phyloP scores from a whole-genome alignment of 2,797 vertebrate genomes.

The Lepilemur ruficaudatus region DNA sequence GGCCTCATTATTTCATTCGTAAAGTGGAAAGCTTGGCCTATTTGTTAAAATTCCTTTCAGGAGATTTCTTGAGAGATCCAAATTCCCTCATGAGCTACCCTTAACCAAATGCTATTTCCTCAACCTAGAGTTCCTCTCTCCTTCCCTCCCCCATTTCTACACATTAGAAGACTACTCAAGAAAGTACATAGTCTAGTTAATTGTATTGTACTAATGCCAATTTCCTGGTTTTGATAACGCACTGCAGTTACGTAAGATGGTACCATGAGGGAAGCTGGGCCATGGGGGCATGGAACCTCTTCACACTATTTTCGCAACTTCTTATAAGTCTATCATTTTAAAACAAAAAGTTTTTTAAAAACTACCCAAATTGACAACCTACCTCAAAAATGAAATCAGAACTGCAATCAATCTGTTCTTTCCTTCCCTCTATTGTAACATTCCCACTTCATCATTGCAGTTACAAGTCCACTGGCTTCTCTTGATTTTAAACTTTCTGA shows the following conservation, averaged over 20 bases:
- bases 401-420: not conserved
- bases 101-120: not conserved
- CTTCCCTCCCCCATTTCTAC: not conserved
- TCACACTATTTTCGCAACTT: not conserved
- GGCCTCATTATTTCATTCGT: not conserved
- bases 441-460: not conserved
- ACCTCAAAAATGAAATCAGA: slow-evolving; percentile 4
- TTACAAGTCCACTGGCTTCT: not conserved
- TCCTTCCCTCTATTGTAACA: not conserved
- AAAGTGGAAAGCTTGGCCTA: not conserved
- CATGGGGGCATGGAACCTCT: not conserved
- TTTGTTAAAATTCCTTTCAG: not conserved
- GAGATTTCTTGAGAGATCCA: not conserved
- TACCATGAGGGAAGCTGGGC: not conserved
- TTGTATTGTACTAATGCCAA: not conserved
- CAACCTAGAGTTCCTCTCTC: not conserved
- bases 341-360: not conserved
- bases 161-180: not conserved
- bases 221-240: not conserved
- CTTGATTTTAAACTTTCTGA: not conserved
- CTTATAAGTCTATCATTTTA: slow-evolving; percentile 5
- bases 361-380: not conserved
- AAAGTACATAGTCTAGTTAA: not conserved
- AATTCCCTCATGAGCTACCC: not conserved
- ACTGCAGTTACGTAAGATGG: not conserved